phyloP scores from a whole-genome alignment of 2,888 invertebrate genomes.

The Bombylius major region DNA sequence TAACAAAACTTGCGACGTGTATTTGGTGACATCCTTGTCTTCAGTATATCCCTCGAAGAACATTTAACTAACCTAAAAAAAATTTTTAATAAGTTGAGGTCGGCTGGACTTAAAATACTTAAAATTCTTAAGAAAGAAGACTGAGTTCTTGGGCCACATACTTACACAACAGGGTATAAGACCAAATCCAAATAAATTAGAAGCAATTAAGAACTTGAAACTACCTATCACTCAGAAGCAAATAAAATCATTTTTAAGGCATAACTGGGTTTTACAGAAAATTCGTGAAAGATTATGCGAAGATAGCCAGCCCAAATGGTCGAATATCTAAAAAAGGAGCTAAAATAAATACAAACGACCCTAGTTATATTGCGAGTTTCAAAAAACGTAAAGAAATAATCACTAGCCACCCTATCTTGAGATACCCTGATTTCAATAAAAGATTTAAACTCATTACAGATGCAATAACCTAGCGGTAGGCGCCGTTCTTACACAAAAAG shows the following conservation, averaged over 20 bases:
- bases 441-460: background rate
- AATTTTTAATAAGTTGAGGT: conserved; percentile 8
- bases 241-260: background rate
- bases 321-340: conserved; percentile 1
- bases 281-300: background rate
- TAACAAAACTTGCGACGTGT: conserved; percentile 6
- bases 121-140: conserved; percentile 5
- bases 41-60: conserved; percentile 10
- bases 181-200: too few species aligned
- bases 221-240: too few species aligned
- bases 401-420: background rate
- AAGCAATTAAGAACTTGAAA: too few species aligned
- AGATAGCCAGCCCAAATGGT: background rate
- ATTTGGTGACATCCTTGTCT: conserved; percentile 10
- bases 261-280: background rate
- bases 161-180: too few species aligned
- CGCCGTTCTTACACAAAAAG: background rate
- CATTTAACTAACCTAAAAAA: conserved; percentile 7
- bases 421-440: background rate
- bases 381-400: conserved; percentile 1
- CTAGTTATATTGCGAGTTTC: background rate
- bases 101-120: conserved; percentile 9
- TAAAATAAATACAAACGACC: background rate
- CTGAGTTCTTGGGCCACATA: too few species aligned
- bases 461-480: conserved; percentile 1